Conservation (phyloP, 2,888 invertebrate species). For the Drosophila ezoana region DNA sequence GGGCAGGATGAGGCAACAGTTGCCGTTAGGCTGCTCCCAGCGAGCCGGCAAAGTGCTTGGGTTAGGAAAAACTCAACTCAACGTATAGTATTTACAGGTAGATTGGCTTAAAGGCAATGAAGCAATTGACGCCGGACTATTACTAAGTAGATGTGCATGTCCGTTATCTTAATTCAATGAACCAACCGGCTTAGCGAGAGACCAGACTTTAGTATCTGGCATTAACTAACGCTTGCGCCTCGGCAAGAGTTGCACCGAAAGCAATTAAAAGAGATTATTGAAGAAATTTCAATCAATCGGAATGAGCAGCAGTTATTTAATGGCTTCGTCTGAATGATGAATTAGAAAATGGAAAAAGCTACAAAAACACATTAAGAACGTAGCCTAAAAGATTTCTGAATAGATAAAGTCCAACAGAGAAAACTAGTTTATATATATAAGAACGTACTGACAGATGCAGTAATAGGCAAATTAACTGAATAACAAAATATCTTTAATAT, state of each 20-base stretch:
- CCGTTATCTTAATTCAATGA: constrained; percentile 76
- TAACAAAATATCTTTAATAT: too few species aligned
- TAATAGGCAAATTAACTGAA: too few species aligned
- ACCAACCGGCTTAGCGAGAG: constrained; percentile 39
- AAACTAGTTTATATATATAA: too few species aligned
- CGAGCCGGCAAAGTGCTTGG: constrained; percentile 47
- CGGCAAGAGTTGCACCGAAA: constrained; percentile 10
- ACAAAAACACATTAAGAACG: background rate
- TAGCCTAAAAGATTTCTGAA: background rate
- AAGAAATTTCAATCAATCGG: constrained; percentile 32
- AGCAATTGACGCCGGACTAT: constrained; percentile 55
- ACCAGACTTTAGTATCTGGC: constrained; percentile 5
- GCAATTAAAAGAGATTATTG: constrained; percentile 43
- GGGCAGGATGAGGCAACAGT: constrained; percentile 18
- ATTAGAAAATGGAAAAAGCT: constrained; percentile 8
- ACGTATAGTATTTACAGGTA: constrained; percentile 47
- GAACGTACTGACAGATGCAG: too few species aligned
- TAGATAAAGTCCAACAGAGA: too few species aligned
- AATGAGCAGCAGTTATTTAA: constrained; percentile 18
- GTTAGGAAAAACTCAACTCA: constrained; percentile 31
- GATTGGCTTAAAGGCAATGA: constrained; percentile 48
- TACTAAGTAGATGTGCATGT: constrained; percentile 46
- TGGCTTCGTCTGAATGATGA: constrained; percentile 10
- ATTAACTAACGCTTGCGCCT: constrained; percentile 17
- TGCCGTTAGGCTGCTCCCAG: constrained; percentile 40